Evolutionary conservation across 1,140 invertebrate genomes (phyloP), one percentile per base, ranked within the genome.

Genomic region (Galendromus occidentalis): DNA sequence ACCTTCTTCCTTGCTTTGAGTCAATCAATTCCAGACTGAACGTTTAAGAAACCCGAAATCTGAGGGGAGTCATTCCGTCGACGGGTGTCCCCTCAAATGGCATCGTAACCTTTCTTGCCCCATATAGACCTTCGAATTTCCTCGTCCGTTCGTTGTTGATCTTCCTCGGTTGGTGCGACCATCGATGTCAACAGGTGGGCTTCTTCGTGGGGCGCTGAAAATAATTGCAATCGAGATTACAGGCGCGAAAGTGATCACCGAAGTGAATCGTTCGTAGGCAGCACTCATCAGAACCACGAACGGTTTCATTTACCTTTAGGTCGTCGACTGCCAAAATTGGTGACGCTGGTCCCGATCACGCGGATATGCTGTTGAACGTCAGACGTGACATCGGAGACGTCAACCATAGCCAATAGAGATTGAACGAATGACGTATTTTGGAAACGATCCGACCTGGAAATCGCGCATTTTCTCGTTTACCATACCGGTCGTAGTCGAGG

Each of bases 321-420:
- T 33, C 51, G 12, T 22, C 51, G 51, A 12, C 9, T 59, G 17
- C 51, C 51, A 29, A 59, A 22, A 9, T 33, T 59, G 14, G 51
- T 59, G 22, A 59, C 51, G 51, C 51, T 59, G 22, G 17, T 59
- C 12, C 51, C 51, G 22, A 59, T 59, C 14, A 59, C 51, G 14
- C 86, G 85, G 64, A 94, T 81, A 74, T 96, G 91, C 72, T 96
- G 90, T 64, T 86, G 83, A 41, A 96, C 85, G 74, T 96, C 91
- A 67, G 85, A 82, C 51, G 86, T 86, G 25, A 96, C 88, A 76
- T 96, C 92, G 0, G 88, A 90, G 7, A 96, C 83, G 75, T 96
- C 91, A 84, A 88, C 91, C 87, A 95, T 94, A 17, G 87, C 85
- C 66, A 80, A 76, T 67, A 80, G 82, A 7, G 83, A 82, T 25